Base-by-base conservation (phyloP, 1,140 invertebrate species). In the Orussus abietinus region DNA sequence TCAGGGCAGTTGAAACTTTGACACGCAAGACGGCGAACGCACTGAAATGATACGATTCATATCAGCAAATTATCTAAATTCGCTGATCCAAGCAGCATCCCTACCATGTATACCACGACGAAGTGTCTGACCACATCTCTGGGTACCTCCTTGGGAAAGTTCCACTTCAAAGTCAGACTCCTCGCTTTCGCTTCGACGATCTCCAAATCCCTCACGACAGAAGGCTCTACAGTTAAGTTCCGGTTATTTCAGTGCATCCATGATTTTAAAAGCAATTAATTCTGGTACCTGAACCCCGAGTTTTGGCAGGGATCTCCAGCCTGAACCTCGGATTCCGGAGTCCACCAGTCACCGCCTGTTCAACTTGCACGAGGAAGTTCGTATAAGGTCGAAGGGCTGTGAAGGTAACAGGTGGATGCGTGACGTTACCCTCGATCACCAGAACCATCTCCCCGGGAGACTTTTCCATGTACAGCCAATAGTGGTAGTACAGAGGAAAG, bases 341-440 rank as follows among this genome's bases (percentile, higher is more conserved):
- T 35, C 39, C 39, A 11, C 31, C 39, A 21, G 39, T 42, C 12
- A 42, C 39, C 4, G 21, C 25, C 11, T 42, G 39, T 7, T 35
- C 18, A 7, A 42, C 29, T 4, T 42, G 39, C 5, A 42, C 29
- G 7, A 34, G 12, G 31, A 38, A 42, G 14, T 35, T 20, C 6
- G 29, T 20, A 32, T 36, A 36, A 10, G 39, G 29, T 13, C 29
- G 13, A 9, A 42, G n/a, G 13, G 17, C 11, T 6, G 17, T 33
- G 29, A 42, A 35, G 11, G 12, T 35, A 5, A 42, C 32, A 10
- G 39, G 39, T 7, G 39, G 39, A 30, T 34, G 29, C 10, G 39
- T 34, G 7, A 42, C 39, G 32, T 34, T 42, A 3, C 39, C 29
- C 15, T 28, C 22, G n/a, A 3, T 19, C 2, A 36, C 34, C 10